These are phyloP conservation scores for Carollia perspicillata DNA, from an alignment of 2,113 vertebrate genomes.

Conservation along the genomic window DNA sequence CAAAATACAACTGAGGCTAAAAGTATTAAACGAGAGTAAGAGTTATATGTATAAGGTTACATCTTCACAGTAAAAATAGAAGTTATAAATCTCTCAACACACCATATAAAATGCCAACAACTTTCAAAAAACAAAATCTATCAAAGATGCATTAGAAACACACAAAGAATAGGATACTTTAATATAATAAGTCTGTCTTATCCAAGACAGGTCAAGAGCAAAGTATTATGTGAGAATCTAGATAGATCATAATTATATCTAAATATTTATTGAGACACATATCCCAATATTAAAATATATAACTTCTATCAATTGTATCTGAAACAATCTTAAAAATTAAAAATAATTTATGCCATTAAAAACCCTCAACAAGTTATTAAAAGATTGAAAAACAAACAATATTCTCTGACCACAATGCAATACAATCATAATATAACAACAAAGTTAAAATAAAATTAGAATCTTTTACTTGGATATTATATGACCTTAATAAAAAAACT, in stretches of 20 bases:
- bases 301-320: background rate
- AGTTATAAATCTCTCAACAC: background rate
- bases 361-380: background rate
- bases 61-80: background rate
- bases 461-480: background rate
- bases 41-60: background rate
- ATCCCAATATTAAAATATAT: background rate
- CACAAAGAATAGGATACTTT: background rate
- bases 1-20: too few species aligned
- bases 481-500: background rate
- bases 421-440: background rate
- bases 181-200: background rate
- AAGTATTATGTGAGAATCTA: background rate
- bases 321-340: background rate
- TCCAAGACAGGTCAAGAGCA: background rate
- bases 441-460: background rate
- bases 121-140: background rate
- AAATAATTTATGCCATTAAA: background rate
- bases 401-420: too few species aligned
- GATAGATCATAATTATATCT: background rate
- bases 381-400: background rate
- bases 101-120: background rate
- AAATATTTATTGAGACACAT: background rate
- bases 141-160: background rate
- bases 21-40: background rate